phyloP scores from a whole-genome alignment of 2,113 vertebrate genomes.

The Peromyscus californicus region DNA sequence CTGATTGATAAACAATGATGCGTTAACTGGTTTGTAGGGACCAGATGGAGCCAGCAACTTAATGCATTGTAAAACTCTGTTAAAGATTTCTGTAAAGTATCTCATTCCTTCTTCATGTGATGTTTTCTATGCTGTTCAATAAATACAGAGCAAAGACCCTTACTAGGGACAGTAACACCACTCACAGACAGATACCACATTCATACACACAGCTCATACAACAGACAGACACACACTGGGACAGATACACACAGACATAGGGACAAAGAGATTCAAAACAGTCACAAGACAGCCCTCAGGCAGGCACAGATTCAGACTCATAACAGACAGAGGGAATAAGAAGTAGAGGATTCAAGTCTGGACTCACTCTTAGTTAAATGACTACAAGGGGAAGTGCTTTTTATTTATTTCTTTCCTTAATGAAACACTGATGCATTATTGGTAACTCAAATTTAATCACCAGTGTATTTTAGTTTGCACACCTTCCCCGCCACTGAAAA shows the following conservation, averaged over 20 bases:
- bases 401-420: not conserved
- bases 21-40: not conserved
- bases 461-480: not conserved
- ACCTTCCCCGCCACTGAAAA: not conserved
- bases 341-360: not conserved
- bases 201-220: not conserved
- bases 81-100: not conserved
- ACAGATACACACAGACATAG: not conserved
- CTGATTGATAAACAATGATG: not conserved
- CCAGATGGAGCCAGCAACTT: not conserved
- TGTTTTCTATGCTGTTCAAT: conserved; percentile 1
- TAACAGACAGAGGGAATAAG: not conserved
- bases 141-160: not conserved
- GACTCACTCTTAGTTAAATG: not conserved
- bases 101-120: not conserved
- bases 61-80: not conserved
- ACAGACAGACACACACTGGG: not conserved
- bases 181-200: not conserved
- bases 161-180: not conserved
- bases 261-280: not conserved
- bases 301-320: not conserved
- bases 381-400: not conserved
- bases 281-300: not conserved
- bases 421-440: not conserved
- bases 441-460: not conserved